Conservation (phyloP, 2,113 vertebrate species). For the Rhinolophus ferrumequinum region DNA sequence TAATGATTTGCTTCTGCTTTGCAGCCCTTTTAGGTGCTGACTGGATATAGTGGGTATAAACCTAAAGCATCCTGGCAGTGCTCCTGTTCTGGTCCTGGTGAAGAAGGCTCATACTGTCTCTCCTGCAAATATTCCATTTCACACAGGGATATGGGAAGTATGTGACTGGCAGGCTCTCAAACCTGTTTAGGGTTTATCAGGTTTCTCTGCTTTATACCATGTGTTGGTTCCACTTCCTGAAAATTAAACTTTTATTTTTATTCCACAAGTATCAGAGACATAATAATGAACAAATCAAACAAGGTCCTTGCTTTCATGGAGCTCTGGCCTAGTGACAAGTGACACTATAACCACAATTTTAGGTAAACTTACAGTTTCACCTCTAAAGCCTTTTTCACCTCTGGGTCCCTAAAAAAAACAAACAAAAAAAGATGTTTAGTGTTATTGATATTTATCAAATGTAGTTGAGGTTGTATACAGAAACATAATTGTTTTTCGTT, state of each 20-base stretch:
- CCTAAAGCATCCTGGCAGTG: neutral
- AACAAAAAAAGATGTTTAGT: conserved; percentile 15
- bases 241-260: conserved; percentile 50
- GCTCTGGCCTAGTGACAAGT: neutral
- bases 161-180: neutral
- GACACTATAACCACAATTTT: neutral
- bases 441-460: neutral
- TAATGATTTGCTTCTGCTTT: neutral
- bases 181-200: neutral
- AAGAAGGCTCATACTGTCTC: neutral
- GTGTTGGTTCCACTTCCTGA: neutral
- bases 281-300: neutral
- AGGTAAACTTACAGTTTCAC: conserved; percentile 93
- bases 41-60: neutral
- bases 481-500: neutral
- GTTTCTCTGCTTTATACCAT: neutral
- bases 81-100: neutral
- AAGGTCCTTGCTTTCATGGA: neutral
- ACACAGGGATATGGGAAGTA: neutral
- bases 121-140: neutral
- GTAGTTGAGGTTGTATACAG: neutral
- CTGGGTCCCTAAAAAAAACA: conserved; percentile 89
- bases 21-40: neutral
- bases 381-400: conserved; percentile 92
- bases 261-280: neutral